Conservation (phyloP, 2,888 invertebrate genomes). For the Leucophenga maculata region DNA sequence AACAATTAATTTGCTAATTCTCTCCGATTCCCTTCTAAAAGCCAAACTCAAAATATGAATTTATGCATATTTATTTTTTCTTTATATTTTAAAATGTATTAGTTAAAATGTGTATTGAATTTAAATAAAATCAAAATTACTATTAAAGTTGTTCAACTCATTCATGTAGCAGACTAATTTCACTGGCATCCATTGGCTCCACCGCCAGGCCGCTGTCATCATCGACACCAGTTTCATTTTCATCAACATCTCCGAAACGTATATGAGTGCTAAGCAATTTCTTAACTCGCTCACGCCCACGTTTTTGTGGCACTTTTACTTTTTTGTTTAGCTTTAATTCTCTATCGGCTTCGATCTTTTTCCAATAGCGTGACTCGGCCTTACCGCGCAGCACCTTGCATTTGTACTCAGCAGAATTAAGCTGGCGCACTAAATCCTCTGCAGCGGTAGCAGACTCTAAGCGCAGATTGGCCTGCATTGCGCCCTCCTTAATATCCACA, state of each 20-base stretch:
- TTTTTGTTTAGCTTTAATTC: slow-evolving; percentile 69
- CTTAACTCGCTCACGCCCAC: slow-evolving; percentile 67
- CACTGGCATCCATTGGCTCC: not conserved
- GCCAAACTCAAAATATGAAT: too few species aligned
- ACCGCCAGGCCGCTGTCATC: not conserved
- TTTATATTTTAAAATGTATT: not conserved
- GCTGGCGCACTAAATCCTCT: slow-evolving; percentile 56
- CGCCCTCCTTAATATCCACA: slow-evolving; percentile 85
- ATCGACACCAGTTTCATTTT: not conserved
- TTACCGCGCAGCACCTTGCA: slow-evolving; percentile 75
- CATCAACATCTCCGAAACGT: slow-evolving; percentile 63
- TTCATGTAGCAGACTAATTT: not conserved
- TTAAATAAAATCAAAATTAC: too few species aligned
- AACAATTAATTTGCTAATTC: too few species aligned
- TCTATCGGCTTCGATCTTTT: slow-evolving; percentile 79
- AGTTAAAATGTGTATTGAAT: too few species aligned
- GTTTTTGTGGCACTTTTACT: slow-evolving; percentile 65
- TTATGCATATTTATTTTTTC: not conserved
- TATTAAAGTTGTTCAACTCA: too few species aligned
- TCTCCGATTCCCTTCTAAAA: too few species aligned
- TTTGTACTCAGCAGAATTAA: slow-evolving; percentile 68
- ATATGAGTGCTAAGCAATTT: slow-evolving; percentile 66
- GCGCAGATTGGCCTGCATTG: slow-evolving; percentile 79
- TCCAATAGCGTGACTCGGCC: slow-evolving; percentile 86
- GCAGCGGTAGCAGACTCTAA: slow-evolving; percentile 76